phyloP scores from a whole-genome alignment of 2,888 invertebrate species.

The Calameuta filiformis region DNA sequence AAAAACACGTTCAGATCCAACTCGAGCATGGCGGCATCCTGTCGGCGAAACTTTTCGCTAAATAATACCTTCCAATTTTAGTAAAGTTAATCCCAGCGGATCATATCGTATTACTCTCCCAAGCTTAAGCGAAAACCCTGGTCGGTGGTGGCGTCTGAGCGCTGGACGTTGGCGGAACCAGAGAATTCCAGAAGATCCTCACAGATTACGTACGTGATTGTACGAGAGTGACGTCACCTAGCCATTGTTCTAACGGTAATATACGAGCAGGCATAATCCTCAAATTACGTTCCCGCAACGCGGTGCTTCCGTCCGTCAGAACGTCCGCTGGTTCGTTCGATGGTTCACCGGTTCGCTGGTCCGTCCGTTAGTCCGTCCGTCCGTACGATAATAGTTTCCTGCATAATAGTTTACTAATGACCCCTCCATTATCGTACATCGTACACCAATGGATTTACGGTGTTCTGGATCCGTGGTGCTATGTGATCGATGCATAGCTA shows the following conservation, averaged over 20 bases:
- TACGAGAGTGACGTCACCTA: constrained; percentile 43
- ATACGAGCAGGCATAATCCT: constrained; percentile 55
- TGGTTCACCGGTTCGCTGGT: constrained; percentile 26
- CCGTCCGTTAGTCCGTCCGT: neutral
- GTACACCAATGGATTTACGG: constrained; percentile 11
- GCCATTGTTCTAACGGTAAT: constrained; percentile 53
- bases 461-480: constrained; percentile 2
- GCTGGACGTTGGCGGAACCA: constrained; percentile 4
- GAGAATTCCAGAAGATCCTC: constrained; percentile 49
- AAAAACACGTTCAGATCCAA: neutral
- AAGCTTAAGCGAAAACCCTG: constrained; percentile 25
- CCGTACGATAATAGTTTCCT: constrained; percentile 47
- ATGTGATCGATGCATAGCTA: neutral
- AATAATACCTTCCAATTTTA: constrained; percentile 39
- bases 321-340: constrained; percentile 23
- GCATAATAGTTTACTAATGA: constrained; percentile 51
- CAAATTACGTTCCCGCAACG: constrained; percentile 53
- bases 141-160: constrained; percentile 2
- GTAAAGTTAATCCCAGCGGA: constrained; percentile 40
- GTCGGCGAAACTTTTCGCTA: constrained; percentile 12
- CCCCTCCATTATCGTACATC: constrained; percentile 24
- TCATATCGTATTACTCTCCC: constrained; percentile 36
- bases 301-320: constrained; percentile 38
- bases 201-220: constrained; percentile 54
- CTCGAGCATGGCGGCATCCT: neutral